phyloP scores from a whole-genome alignment of 2,797 vertebrate species.

The Oophaga sylvatica region DNA sequence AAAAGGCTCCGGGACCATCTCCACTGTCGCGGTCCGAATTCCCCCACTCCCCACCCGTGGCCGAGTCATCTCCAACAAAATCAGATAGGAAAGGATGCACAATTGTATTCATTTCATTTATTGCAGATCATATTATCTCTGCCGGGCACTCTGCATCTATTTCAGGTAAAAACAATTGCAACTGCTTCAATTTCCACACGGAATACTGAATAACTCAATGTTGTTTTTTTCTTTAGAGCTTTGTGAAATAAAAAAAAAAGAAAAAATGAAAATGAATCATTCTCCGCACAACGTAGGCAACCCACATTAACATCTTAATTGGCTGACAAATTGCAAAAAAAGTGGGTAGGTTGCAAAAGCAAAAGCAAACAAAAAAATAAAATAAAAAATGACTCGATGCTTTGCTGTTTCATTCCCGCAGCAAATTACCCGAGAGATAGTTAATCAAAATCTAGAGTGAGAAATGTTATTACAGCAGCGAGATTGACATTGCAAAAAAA shows the following conservation, averaged over 20 bases:
- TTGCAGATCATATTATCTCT: slow-evolving; percentile 30
- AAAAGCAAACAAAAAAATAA: neutral
- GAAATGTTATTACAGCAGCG: neutral
- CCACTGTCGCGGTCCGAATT: neutral
- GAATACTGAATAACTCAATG: neutral
- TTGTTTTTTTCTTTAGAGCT: neutral
- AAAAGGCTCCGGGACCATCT: neutral
- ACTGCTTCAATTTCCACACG: neutral
- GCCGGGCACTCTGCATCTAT: slow-evolving; percentile 12
- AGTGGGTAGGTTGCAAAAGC: slow-evolving; percentile 9
- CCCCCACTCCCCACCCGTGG: slow-evolving; percentile 12
- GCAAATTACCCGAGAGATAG: slow-evolving; percentile 19
- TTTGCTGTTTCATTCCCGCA: neutral
- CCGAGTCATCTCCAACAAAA: slow-evolving; percentile 38
- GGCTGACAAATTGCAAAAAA: slow-evolving; percentile 7
- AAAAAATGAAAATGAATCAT: slow-evolving; percentile 3
- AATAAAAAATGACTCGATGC: neutral
- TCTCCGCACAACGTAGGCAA: neutral
- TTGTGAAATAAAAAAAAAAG: neutral
- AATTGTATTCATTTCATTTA: slow-evolving; percentile 49
- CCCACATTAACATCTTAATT: slow-evolving; percentile 21
- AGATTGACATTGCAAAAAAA: slow-evolving; percentile 14
- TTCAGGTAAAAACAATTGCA: slow-evolving; percentile 37
- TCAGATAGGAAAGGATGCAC: slow-evolving; percentile 40
- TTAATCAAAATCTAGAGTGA: slow-evolving; percentile 2